These are phyloP conservation scores for Drosophila kambysellisi DNA, from an alignment of 2,888 invertebrate genomes.

Conservation along the genomic window DNA sequence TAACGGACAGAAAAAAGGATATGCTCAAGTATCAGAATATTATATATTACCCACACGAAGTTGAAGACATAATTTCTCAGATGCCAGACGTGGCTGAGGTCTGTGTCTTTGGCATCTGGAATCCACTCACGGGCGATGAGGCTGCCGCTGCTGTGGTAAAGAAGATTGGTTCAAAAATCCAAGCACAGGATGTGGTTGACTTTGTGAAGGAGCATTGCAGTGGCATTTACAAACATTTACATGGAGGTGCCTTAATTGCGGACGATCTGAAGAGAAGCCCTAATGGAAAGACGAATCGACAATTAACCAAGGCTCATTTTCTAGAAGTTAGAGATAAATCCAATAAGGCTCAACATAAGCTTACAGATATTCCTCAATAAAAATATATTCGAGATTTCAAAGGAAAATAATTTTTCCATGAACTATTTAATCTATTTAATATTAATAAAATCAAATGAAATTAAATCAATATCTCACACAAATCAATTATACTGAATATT, in stretches of 20 bases:
- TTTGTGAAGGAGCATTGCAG: conserved; percentile 63
- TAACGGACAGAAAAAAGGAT: conserved; percentile 81
- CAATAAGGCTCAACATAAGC: no score
- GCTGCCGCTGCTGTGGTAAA: conserved; percentile 81
- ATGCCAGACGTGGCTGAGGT: conserved; percentile 76
- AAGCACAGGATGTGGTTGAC: conserved; percentile 73
- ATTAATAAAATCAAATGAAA: no score
- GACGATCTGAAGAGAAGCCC: conserved; percentile 70
- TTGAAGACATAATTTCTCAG: conserved; percentile 74
- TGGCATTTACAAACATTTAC: conserved; percentile 74
- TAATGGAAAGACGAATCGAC: conserved; percentile 74
- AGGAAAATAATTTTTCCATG: no score
- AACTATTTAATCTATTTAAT: no score
- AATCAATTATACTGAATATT: no score
- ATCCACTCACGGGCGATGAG: conserved; percentile 73
- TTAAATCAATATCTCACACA: no score
- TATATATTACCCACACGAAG: conserved; percentile 80
- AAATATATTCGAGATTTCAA: no score
- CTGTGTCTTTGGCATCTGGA: conserved; percentile 80
- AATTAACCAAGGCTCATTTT: conserved; percentile 53
- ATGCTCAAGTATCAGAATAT: conserved; percentile 76
- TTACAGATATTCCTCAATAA: no score
- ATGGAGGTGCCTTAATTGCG: conserved; percentile 79
- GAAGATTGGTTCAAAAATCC: conserved; percentile 54
- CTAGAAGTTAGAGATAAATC: conserved; percentile 18